Percentiles rank a stretch among this genome's conserved stretches.
Conservation (phyloP, 2,797 vertebrate species). For the Oreonectes daqikongensis region DNA sequence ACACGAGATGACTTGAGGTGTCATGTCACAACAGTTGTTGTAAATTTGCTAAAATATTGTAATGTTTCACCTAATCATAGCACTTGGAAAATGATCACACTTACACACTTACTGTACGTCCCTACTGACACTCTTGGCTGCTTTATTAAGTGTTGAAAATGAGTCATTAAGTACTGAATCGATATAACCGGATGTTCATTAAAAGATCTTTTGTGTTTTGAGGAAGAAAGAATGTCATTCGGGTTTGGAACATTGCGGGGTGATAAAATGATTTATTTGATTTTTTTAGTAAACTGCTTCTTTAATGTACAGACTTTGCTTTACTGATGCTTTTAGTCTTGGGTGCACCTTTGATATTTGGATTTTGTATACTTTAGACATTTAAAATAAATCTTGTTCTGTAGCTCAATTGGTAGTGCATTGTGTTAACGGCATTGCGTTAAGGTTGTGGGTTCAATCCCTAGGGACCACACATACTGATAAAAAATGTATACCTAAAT, state of each 20-base stretch:
- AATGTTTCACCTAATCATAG: not conserved
- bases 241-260: not conserved
- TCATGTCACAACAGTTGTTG: not conserved
- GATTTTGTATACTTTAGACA: not conserved
- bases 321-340: not conserved
- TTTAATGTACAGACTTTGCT: not conserved
- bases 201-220: not conserved
- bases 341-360: not conserved
- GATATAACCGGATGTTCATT: not conserved
- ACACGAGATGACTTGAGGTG: not conserved
- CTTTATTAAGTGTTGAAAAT: not conserved
- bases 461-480: too few relatives aligned
- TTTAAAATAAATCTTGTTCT: not conserved
- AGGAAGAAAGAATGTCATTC: not conserved
- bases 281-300: not conserved
- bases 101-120: not conserved
- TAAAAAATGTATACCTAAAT: too few relatives aligned
- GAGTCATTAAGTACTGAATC: not conserved
- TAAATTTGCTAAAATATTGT: not conserved
- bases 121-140: not conserved
- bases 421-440: too few relatives aligned
- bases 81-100: not conserved
- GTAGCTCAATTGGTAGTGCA: too few relatives aligned
- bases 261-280: not conserved
- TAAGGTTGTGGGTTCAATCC: too few relatives aligned